These are phyloP conservation scores for Thalassaphorura encarpata DNA, from an alignment of 1,140 invertebrate species.

Conservation along the genomic window DNA sequence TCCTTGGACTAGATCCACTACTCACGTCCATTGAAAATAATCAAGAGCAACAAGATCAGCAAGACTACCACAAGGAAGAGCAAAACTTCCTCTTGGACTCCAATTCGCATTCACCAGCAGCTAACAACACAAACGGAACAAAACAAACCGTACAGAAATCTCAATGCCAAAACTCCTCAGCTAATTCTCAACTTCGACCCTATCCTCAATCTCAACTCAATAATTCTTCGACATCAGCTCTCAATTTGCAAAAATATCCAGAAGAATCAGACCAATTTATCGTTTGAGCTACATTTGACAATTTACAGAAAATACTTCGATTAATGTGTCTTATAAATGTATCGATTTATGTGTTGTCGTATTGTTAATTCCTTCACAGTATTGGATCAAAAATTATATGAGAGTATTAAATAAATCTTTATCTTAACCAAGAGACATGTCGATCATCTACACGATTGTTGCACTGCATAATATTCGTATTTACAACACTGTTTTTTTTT, in stretches of 20 bases:
- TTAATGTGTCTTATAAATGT: no score
- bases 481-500: no score
- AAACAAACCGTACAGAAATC: not conserved
- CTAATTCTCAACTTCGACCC: not conserved
- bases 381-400: no score
- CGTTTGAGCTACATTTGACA: no score
- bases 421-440: no score
- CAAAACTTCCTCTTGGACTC: no score
- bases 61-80: not conserved
- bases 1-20: slow-evolving; percentile 24
- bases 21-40: not conserved
- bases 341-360: no score
- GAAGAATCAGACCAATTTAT: not conserved
- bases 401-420: no score
- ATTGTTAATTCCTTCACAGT: no score
- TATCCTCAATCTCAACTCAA: not conserved
- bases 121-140: not conserved
- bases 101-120: not conserved
- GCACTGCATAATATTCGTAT: no score
- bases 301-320: no score
- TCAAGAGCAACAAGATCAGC: not conserved
- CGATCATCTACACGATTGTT: no score
- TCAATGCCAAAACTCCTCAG: not conserved
- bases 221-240: slow-evolving; percentile 4
- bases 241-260: slow-evolving; percentile 3